Percentiles rank a stretch among this genome's conserved stretches.
Evolutionary conservation across 2,797 vertebrate genomes (phyloP).

Genomic region (Malurus leucopterus): DNA sequence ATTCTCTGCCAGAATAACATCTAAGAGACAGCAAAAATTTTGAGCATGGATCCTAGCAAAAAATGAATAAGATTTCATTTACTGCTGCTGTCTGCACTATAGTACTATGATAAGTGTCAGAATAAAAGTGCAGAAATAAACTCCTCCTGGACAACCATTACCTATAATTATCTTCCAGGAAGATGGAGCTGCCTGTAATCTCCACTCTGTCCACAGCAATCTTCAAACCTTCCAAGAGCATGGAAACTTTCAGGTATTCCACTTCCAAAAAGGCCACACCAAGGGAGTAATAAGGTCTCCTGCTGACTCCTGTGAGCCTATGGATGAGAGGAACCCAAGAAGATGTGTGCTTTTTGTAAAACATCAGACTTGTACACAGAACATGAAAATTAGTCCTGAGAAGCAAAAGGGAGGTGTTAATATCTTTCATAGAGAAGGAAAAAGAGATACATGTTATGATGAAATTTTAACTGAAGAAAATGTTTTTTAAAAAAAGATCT

Average conservation of each 20-base stretch:
- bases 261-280: neutral
- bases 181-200: neutral
- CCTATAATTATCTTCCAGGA: neutral
- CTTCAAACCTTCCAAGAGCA: neutral
- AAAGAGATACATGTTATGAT: neutral
- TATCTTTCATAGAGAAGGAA: neutral
- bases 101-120: neutral
- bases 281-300: neutral
- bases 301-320: neutral
- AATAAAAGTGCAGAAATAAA: neutral
- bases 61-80: neutral
- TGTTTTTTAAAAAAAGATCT: neutral
- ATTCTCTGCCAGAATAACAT: neutral
- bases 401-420: neutral
- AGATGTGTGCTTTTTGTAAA: neutral
- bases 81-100: neutral
- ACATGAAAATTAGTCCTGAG: neutral
- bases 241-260: neutral
- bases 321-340: rapidly evolving
- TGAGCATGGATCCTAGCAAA: neutral
- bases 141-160: neutral
- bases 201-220: neutral
- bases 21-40: neutral
- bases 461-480: neutral
- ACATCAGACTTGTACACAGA: neutral